Conservation (phyloP, 1,140 invertebrate species). For the Yoshiicerus persimilis region DNA sequence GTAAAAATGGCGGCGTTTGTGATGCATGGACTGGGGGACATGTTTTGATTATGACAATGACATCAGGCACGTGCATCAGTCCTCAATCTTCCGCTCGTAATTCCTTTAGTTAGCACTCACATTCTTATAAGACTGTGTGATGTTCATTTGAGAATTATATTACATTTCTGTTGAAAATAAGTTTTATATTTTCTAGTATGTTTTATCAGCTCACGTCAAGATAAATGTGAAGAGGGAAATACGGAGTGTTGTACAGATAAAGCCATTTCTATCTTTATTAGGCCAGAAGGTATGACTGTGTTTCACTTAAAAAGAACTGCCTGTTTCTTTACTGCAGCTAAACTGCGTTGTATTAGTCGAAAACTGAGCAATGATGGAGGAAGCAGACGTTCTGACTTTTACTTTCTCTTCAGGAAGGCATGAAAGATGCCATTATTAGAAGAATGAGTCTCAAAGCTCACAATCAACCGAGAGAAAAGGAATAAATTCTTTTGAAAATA, state of each 20-base stretch:
- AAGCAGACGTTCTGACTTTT: background rate
- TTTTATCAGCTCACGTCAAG: background rate
- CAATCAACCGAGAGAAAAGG: background rate
- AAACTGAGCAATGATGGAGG: background rate
- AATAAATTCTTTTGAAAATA: background rate
- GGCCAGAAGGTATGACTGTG: background rate
- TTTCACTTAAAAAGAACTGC: background rate
- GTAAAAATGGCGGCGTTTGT: background rate
- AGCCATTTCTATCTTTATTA: background rate
- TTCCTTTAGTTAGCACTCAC: background rate
- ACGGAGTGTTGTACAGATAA: background rate
- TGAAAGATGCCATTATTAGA: background rate
- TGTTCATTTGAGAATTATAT: background rate
- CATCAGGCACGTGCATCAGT: conserved; percentile 6
- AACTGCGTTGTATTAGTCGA: background rate
- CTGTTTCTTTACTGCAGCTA: background rate
- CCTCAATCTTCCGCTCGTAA: conserved; percentile 4
- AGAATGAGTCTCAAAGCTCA: background rate
- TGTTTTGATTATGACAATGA: too few relatives aligned
- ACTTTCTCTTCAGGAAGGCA: background rate
- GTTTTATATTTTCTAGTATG: background rate
- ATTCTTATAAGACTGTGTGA: background rate
- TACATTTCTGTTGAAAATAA: background rate
- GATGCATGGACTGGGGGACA: background rate
- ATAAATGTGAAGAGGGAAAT: background rate